phyloP scores from a whole-genome alignment of 2,888 invertebrate genomes.

The Thereva unica region DNA sequence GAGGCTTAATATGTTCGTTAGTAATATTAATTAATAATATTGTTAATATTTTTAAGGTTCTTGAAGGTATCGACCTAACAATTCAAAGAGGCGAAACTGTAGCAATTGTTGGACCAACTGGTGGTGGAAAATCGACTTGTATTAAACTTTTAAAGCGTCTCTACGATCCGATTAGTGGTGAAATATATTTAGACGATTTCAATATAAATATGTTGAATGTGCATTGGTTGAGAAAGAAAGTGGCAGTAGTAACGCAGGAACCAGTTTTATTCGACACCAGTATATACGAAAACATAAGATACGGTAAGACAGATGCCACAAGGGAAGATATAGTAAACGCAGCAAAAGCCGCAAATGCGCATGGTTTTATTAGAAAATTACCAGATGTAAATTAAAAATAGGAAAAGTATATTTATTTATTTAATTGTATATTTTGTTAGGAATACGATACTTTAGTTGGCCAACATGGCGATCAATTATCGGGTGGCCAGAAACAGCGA shows the following conservation, averaged over 20 bases:
- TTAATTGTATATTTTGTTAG: constrained; percentile 49
- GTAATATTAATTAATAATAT: background rate
- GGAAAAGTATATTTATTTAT: background rate
- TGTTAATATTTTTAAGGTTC: constrained; percentile 17
- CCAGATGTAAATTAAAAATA: constrained; percentile 61
- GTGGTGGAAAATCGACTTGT: constrained; percentile 79
- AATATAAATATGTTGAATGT: constrained; percentile 76
- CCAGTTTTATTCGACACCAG: constrained; percentile 84
- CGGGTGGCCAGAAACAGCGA: constrained; percentile 89
- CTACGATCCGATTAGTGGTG: constrained; percentile 71
- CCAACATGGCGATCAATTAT: constrained; percentile 78
- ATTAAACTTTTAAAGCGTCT: constrained; percentile 74
- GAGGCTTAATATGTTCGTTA: background rate
- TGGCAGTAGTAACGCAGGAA: constrained; percentile 91
- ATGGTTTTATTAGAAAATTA: constrained; percentile 73
- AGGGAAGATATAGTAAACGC: constrained; percentile 70
- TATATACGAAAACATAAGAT: constrained; percentile 84
- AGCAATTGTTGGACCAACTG: constrained; percentile 73
- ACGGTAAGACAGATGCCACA: constrained; percentile 71
- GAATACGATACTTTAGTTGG: constrained; percentile 83
- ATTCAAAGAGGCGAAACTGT: constrained; percentile 75
- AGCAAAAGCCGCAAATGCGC: constrained; percentile 76
- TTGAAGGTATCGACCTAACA: constrained; percentile 64
- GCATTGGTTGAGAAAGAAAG: constrained; percentile 75
- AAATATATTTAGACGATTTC: constrained; percentile 67